Base-by-base conservation (phyloP, 2,797 vertebrate genomes). In the Semotilus atromaculatus region DNA sequence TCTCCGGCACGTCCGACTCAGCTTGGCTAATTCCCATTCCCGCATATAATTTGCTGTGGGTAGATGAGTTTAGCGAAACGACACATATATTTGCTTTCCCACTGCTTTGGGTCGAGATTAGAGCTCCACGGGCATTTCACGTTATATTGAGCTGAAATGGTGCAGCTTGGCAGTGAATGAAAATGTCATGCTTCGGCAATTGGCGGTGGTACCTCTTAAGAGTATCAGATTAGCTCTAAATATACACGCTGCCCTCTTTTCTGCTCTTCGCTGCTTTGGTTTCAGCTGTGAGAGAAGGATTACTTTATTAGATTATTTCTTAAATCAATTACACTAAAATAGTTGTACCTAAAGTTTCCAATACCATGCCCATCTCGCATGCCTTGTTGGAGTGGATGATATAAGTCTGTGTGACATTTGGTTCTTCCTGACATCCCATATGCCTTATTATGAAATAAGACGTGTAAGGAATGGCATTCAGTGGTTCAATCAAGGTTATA, bases 301-400 rank as follows among this genome's bases (percentile, higher is more conserved):
- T 23, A 60, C 78, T 75, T 82, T 85, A 86, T 88, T 85, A 85
- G 82, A 85, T 88, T 85, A 84, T 85, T 84, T 76, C 58, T 75
- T 88, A 85, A 85, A 88, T 80, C 74, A 86, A 76, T 83, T 86
- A 70, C 51, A 80, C 82, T 51, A 73, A 72, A 88, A 85, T 85
- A 86, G 84, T 43, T 55, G 2, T 60, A 78, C 48, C 66, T 85
- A 45, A 40, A 62, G 74, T 85, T 87, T 85, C 71, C 82, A 82
- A 78, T 75, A 34, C 43, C 58, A n/a, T 48, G 31, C 21, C 16
- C 29, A 31, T 40, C 62, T 82, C 55, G 3, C 78, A 71, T 66
- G 29, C 36, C 66, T 38, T 21, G 19, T 9, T 58, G n/a, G 18
- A 29, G 23, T 72, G 67, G 60, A 68, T 51, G 45, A 51, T 66